These are phyloP conservation scores for Oxyruncus cristatus DNA, from an alignment of 2,113 vertebrate genomes.

Conservation along the genomic window DNA sequence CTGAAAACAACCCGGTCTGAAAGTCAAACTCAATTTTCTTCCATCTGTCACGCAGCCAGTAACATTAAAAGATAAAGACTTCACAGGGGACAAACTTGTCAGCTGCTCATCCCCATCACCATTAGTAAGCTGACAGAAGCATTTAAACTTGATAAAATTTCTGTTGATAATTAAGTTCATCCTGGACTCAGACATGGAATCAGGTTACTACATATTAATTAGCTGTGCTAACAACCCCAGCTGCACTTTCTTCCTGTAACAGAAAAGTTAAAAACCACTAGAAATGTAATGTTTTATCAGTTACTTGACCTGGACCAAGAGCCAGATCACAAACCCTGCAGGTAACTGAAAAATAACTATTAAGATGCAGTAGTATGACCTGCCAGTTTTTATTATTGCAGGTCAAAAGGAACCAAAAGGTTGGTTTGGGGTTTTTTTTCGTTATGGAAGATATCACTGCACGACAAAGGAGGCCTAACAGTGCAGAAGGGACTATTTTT, in stretches of 20 bases:
- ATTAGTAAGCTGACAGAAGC: neutral
- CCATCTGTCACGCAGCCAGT: neutral
- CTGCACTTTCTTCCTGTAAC: neutral
- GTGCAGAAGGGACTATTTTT: neutral
- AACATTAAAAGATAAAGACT: neutral
- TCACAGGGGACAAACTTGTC: neutral
- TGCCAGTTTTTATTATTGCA: neutral
- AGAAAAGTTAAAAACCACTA: neutral
- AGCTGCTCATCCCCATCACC: neutral
- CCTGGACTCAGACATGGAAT: neutral
- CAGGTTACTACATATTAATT: neutral
- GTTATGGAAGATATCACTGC: neutral
- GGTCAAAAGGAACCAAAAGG: neutral
- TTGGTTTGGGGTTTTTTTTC: neutral
- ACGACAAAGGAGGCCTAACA: neutral
- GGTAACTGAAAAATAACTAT: neutral
- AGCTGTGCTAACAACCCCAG: neutral
- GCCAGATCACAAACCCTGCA: neutral
- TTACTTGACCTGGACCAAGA: neutral
- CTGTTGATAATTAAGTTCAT: neutral
- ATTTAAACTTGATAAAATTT: neutral
- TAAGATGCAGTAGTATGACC: neutral
- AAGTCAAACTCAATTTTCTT: neutral
- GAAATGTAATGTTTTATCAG: neutral
- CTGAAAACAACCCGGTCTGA: neutral